Base-by-base conservation (phyloP, 2,888 invertebrate genomes). In the Parochlus steinenii region DNA sequence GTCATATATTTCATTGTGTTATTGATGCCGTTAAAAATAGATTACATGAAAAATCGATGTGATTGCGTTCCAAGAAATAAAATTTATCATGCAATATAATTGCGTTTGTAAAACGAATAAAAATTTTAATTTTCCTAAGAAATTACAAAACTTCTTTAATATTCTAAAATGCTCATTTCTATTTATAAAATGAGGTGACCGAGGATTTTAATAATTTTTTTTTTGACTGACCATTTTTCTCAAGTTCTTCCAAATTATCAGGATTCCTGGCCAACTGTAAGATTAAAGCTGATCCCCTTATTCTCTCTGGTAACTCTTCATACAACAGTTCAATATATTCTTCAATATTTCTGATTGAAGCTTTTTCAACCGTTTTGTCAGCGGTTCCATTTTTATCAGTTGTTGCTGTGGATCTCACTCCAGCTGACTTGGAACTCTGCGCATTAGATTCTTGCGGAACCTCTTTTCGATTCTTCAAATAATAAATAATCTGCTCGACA, bases 301-400 rank as follows among this genome's bases (percentile, higher is more conserved):
- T 79, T 64, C 95, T 92, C 50, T 92, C 92, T 19, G 76, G 68
- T 52, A 83, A 73, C 45, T 93, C 93, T 61, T 98, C 97, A 59
- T 98, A 98, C 14, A 98, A 64, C 42, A 95, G 62, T 58, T 97
- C 97, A 36, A 97, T 81, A 61, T 98, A 98, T 48, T 80, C 82
- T 54, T 95, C 87, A 42, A 95, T 69, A 54, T 77, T 76, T 52
- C 81, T 80, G 44, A 93, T 76, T 42, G 81, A 64, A 28, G 69
- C 69, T 25, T 42, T 69, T 16, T 74, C 70, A 37, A 71, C 71
- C 54, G 43, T 38, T 7, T 26, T 40, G 4, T 32, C 46, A 3
- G 47, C 26, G 8, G 33, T 18, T 20, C 15, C 28, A 16, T 29
- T 33, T 24, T 28, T 37, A 12, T 32, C 24, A 3, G 31, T n/a